Base-by-base conservation (phyloP, 2,113 vertebrate genomes). In the Gobio gobio region DNA sequence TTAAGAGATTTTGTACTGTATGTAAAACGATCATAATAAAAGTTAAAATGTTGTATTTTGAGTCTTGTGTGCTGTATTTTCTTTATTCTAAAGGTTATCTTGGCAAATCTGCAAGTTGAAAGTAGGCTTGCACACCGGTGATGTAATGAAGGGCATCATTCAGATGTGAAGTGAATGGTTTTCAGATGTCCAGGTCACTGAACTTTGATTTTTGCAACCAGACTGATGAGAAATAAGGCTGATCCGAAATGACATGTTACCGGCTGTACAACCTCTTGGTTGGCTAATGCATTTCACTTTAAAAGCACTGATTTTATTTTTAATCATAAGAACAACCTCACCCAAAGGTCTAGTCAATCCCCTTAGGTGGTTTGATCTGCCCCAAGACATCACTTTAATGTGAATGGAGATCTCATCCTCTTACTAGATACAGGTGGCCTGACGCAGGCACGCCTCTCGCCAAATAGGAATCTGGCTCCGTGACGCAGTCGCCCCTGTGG, bases 351-450 rank as follows among this genome's bases (percentile, higher is more conserved):
- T 47, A 3, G 8, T 47, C 33, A 80, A 45, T 47, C 59, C 22
- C 59, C 40, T 80, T 10, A 12, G 40, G 63, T 54, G 79, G 24
- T 70, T 54, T 54, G 45, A 54, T 82, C 26, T 22, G 26, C 12
- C 29, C 29, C 80, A 82, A 82, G 22, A 36, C 49, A 54, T 56
- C 29, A 58, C 20, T 68, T 36, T 66, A 66, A 66, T 81, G 45
- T 49, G 47, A 58, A 54, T 73, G 61, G 18, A 76, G 36, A 66
- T 66, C 70, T 89, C 83, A 78, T 89, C 85, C 45, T 61, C 84
- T 82, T 66, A 85, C 45, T 66, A 45, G 63, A 24, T 36, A n/a
- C 45, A 51, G 81, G 64, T 72, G 29, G 81, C 64, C 64, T 83
- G 81, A 83, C 66, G 81, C 66, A 83, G 43, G 20, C 63, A 33